Base-by-base conservation (phyloP, 2,888 invertebrate genomes). In the Electrophaes corylata region DNA sequence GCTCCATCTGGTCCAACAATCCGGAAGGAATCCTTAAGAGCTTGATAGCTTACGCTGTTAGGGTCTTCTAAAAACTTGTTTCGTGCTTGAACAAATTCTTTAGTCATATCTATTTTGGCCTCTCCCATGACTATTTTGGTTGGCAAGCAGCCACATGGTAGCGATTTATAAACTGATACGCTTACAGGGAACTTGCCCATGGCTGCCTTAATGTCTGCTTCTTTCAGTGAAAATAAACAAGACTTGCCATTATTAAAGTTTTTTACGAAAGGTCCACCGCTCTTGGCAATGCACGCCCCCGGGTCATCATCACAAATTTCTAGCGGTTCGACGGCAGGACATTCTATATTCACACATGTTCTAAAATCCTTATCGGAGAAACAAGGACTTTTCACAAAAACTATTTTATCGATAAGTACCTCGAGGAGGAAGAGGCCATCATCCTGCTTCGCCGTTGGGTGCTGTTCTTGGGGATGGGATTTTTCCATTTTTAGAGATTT, bases 171-270 rank as follows among this genome's bases (percentile, higher is more conserved):
- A 0, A 95, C 92, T 0, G 89, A 83, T 49, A 94, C 85, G 49
- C 84, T 86, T 2, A 95, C 76, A 0, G 94, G 93, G 69, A 94
- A 94, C 43, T 88, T 88, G 53, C 80, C 80, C 71, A 93, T 80
- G 0, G 93, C 93, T 40, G 86, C 79, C n/a, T 73, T 72, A 0
- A 94, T 92, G 26, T 93, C 93, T 5, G 76, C 67, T 40, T 93
- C 88, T 20, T 93, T 92, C 3, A 95, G 78, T 0, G 94, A 94
- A 72, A 95, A 95, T n/a, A 95, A 81, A 67, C 94, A 94, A 0
- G 95, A 95, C 77, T 94, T 95, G 20, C 95, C 95, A 65, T 89
- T 94, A 72, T 93, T 94, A 55, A 94, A 93, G 0, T 86, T 79
- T 70, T 91, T 92, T 0, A 84, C 75, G 54, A 86, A 88, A 0